Base-by-base conservation (phyloP, 1,140 invertebrate species). In the Oreohelix idahoensis region DNA sequence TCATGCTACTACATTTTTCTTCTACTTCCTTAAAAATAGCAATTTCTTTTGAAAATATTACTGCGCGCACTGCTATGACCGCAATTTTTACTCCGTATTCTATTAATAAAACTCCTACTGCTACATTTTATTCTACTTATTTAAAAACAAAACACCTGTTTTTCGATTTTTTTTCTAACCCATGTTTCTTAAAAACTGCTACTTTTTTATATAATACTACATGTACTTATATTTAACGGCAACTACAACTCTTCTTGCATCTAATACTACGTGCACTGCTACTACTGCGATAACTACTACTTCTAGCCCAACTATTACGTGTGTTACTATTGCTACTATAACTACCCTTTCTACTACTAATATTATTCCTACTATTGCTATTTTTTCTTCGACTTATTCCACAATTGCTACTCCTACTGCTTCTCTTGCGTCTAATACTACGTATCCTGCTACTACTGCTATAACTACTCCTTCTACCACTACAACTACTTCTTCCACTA, bases 351-450 rank as follows among this genome's bases (percentile, higher is more conserved):
- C 26, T 58, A 5, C 26, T 58, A 15, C 23, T 58, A 15, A 15
- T 58, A 4, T n/a, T 58, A 23, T n/a, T 58, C 8, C 5, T 58
- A 58, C 15, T 23, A 58, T 23, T 58, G 23, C 53, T 58, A 58
- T n/a, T 75, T 51, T n/a, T 75, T 15, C 38, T 75, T 17, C 70
- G 45, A 75, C 70, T 74, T 51, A 70, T 74, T 51, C 63, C 39
- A 79, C 53, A 69, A 66, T 53, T 80, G 36, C 78, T 80, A 80
- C 51, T 80, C 35, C 53, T 80, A 80, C 53, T 80, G 36, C 78
- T 80, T 71, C 78, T 80, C 0, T 35, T 80, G 36, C 53, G 71
- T 36, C 51, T 80, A 80, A 53, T 80, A 70, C 78, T 80, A 80
- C 78, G 71, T 1, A 53, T 80, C 71, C 78, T 66, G 5, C 51